These are phyloP conservation scores for Drosophila punjabiensis DNA, from an alignment of 1,140 invertebrate genomes.

Conservation along the genomic window DNA sequence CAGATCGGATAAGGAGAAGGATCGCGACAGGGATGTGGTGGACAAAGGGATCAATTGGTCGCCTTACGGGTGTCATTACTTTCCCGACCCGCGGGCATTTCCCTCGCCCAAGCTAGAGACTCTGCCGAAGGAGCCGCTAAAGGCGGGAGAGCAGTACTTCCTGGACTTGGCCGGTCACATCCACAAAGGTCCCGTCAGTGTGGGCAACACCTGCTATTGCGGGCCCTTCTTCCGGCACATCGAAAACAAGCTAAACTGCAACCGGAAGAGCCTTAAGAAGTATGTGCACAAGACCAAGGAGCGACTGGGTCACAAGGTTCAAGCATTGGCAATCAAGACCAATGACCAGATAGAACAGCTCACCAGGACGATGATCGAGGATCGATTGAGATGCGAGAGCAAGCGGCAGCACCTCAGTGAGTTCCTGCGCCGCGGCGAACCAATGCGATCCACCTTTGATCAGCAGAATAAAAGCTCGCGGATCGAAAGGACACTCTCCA, in stretches of 20 bases:
- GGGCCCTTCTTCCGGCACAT: conserved; percentile 93
- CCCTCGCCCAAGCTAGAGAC: conserved; percentile 94
- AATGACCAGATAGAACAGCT: conserved; percentile 91
- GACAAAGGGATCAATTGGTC: conserved; percentile 89
- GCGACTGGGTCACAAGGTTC: conserved; percentile 93
- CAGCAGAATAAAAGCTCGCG: conserved; percentile 87
- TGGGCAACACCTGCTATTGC: conserved; percentile 92
- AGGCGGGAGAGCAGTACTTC: conserved; percentile 96
- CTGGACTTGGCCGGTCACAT: conserved; percentile 98
- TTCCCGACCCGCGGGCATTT: conserved; percentile 92
- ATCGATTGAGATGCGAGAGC: conserved; percentile 88
- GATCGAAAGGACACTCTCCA: conserved; percentile 87
- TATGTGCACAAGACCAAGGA: conserved; percentile 93
- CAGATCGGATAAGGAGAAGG: conserved; percentile 74
- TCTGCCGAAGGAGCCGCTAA: conserved; percentile 93
- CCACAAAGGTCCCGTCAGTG: conserved; percentile 96
- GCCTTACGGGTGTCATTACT: conserved; percentile 96
- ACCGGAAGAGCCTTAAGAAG: conserved; percentile 94
- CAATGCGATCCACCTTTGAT: conserved; percentile 61
- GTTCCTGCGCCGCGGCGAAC: conserved; percentile 78
- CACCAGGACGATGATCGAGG: conserved; percentile 88
- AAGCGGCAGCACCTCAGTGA: conserved; percentile 89
- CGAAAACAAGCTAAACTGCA: conserved; percentile 93
- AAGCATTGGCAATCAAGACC: conserved; percentile 92
- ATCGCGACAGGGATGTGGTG: conserved; percentile 77